Evolutionary conservation across 1,140 invertebrate genomes (phyloP).

Genomic region (Scaptomyza graminum): DNA sequence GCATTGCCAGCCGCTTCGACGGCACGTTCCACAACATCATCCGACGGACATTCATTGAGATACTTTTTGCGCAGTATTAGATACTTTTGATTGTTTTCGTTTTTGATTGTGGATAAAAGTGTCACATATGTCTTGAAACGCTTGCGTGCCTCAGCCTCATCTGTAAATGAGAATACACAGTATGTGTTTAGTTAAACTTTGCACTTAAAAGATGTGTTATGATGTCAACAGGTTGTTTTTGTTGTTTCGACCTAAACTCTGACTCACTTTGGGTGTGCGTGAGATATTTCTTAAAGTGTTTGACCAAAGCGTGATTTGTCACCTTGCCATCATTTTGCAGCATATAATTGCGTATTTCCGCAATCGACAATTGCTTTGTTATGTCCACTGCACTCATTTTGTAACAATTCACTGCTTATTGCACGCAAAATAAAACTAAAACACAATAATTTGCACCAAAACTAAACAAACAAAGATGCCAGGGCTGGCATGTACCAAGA

Average conservation of each 20-base stretch:
- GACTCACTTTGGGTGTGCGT: conserved; percentile 85
- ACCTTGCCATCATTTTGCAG: conserved; percentile 92
- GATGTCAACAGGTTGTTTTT: conserved; percentile 57
- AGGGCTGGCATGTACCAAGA: conserved; percentile 33
- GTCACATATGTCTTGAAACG: conserved; percentile 97
- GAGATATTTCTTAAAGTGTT: conserved; percentile 93
- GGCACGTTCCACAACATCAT: conserved; percentile 83
- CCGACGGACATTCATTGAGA: conserved; percentile 84
- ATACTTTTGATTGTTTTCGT: conserved; percentile 92
- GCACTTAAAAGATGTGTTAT: background rate
- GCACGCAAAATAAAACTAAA: conserved; percentile 22
- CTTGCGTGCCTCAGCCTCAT: conserved; percentile 91
- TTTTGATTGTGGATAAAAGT: conserved; percentile 92
- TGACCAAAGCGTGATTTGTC: conserved; percentile 93
- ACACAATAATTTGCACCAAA: conserved; percentile 42
- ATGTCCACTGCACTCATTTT: conserved; percentile 86
- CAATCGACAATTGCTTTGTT: conserved; percentile 90
- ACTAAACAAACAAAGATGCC: conserved; percentile 61
- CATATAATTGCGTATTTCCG: conserved; percentile 93
- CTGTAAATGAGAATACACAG: conserved; percentile 29
- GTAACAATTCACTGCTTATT: conserved; percentile 42
- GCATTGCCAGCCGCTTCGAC: conserved; percentile 70
- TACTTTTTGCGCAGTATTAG: conserved; percentile 92
- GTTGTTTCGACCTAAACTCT: conserved; percentile 19
- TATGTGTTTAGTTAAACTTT: background rate